A percentile compares a stretch with the other conserved stretches of the same genome.
These are phyloP conservation scores for Dione juno DNA, from an alignment of 2,888 invertebrate species.

Conservation along the genomic window DNA sequence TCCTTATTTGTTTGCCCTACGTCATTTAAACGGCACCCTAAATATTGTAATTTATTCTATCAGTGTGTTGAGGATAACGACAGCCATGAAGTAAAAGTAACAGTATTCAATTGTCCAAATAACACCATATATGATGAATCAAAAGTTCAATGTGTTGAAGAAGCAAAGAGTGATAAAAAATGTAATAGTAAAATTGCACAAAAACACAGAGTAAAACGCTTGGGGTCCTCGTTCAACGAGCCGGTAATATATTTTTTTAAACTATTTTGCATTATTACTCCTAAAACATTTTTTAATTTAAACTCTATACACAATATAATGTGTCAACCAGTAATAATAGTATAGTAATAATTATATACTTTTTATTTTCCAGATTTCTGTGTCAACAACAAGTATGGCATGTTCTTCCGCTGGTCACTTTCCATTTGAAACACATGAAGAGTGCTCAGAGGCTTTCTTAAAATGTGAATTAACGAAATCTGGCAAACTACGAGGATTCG, in stretches of 20 bases:
- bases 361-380: slow-evolving; percentile 84
- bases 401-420: slow-evolving; percentile 88
- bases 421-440: slow-evolving; percentile 85
- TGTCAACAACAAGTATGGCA: slow-evolving; percentile 77
- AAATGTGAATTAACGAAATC: slow-evolving; percentile 85
- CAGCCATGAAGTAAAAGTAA: slow-evolving; percentile 88
- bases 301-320: background rate
- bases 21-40: slow-evolving; percentile 92
- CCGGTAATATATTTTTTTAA: slow-evolving; percentile 83
- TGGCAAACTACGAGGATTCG: slow-evolving; percentile 85
- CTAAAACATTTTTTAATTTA: background rate
- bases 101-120: slow-evolving; percentile 89
- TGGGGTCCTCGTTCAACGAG: slow-evolving; percentile 78
- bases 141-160: slow-evolving; percentile 88
- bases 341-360: background rate
- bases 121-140: slow-evolving; percentile 89
- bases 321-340: background rate
- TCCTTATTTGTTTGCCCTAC: slow-evolving; percentile 90
- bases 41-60: slow-evolving; percentile 92
- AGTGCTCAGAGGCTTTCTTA: slow-evolving; percentile 88
- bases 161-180: slow-evolving; percentile 81
- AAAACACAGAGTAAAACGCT: slow-evolving; percentile 80
- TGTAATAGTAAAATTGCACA: slow-evolving; percentile 84
- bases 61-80: slow-evolving; percentile 88
- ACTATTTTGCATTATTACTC: no score